phyloP scores from a whole-genome alignment of 2,888 invertebrate species.

The Netelia melanura region DNA sequence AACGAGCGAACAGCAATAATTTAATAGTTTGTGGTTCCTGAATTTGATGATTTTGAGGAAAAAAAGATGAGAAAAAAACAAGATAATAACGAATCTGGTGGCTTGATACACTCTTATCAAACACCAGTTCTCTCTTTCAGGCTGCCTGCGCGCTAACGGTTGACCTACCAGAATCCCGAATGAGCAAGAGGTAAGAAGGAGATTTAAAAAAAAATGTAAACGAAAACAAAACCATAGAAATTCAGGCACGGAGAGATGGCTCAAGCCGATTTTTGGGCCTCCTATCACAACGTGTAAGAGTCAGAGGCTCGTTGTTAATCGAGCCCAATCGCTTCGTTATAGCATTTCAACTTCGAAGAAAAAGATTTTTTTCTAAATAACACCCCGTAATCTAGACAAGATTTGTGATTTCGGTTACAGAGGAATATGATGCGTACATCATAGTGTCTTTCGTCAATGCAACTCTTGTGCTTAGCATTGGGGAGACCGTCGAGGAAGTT shows the following conservation, averaged over 20 bases:
- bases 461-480: conserved; percentile 99
- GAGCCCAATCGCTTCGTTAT: conserved; percentile 45
- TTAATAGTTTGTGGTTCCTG: conserved; percentile 36
- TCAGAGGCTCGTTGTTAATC: conserved; percentile 24
- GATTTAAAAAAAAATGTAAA: conserved; percentile 65
- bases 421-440: conserved; percentile 99
- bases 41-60: conserved; percentile 37
- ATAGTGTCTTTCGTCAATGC: conserved; percentile 99
- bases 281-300: conserved; percentile 41
- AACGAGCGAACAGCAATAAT: conserved; percentile 63
- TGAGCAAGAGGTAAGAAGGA: conserved; percentile 81
- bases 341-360: conserved; percentile 35
- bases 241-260: conserved; percentile 52
- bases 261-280: conserved; percentile 51
- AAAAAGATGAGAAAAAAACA: conserved; percentile 70
- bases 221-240: conserved; percentile 31
- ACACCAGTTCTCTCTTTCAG: conserved; percentile 97
- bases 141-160: conserved; percentile 85
- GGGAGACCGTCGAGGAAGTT: conserved; percentile 99
- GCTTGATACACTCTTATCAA: conserved; percentile 89
- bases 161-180: conserved; percentile 81
- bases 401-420: conserved; percentile 90
- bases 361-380: conserved; percentile 24
- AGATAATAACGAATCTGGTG: conserved; percentile 87
- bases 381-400: conserved; percentile 70